A percentile compares a stretch with the other conserved stretches of the same genome.
Conservation (phyloP, 2,797 vertebrate genomes). For the Pogonophryne albipinna region DNA sequence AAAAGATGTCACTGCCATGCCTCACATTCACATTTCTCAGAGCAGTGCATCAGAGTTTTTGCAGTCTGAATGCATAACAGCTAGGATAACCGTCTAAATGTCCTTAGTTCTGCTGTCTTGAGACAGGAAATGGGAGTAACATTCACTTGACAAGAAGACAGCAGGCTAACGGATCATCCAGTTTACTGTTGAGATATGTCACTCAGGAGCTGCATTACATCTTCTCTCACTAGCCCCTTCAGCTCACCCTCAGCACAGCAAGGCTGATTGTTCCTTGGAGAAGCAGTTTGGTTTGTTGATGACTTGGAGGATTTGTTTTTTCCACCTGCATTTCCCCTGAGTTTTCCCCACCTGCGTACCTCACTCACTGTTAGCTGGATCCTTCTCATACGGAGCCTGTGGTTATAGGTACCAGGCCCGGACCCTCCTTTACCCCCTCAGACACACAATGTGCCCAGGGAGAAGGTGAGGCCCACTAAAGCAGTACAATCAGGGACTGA, state of each 20-base stretch:
- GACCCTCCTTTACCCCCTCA: neutral
- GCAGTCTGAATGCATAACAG: neutral
- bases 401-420: neutral
- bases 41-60: neutral
- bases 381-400: neutral
- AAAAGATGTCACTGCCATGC: too few relatives aligned
- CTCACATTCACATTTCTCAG: too few relatives aligned
- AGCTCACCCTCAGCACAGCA: neutral
- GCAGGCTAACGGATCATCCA: neutral
- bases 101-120: neutral
- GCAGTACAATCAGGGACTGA: too few relatives aligned
- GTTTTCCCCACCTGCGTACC: neutral
- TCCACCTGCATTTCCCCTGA: slow-evolving; percentile 4
- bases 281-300: neutral
- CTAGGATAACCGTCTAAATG: neutral
- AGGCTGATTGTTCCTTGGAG: neutral
- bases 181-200: too few relatives aligned
- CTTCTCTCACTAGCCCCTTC: neutral
- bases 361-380: neutral
- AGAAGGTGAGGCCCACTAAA: too few relatives aligned
- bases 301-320: slow-evolving; percentile 1
- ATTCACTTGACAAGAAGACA: too few relatives aligned
- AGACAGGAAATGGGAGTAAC: too few relatives aligned
- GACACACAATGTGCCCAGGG: neutral
- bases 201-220: too few relatives aligned